A percentile compares a stretch with the other conserved stretches of the same genome.
Evolutionary conservation across 2,113 vertebrate species (phyloP).

Genomic region (Silurus asotus): DNA sequence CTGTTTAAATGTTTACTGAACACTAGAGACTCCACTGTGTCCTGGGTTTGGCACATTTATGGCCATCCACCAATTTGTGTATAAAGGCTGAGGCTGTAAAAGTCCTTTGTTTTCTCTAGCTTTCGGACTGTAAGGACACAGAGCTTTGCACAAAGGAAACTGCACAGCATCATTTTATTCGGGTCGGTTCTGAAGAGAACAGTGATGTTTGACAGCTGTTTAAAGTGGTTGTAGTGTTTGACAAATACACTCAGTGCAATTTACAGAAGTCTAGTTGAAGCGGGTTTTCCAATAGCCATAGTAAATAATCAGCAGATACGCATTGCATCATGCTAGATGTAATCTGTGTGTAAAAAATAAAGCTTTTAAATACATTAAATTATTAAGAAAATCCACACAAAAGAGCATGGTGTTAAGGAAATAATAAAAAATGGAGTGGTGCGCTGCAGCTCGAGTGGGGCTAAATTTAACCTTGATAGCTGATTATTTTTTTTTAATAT

Average conservation of each 20-base stretch:
- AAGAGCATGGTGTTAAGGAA: background rate
- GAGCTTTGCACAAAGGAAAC: constrained; percentile 8
- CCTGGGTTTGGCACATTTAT: constrained; percentile 38
- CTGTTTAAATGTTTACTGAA: constrained; percentile 37
- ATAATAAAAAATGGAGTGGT: background rate
- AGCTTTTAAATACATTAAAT: background rate
- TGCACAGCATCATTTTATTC: background rate
- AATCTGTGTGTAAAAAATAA: background rate
- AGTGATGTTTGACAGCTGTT: constrained; percentile 16
- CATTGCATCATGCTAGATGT: background rate
- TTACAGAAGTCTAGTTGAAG: background rate
- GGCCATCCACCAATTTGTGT: constrained; percentile 8
- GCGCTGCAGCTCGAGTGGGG: background rate
- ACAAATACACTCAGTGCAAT: background rate
- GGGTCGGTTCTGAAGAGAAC: background rate
- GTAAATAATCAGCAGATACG: background rate
- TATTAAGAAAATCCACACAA: background rate
- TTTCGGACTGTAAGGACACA: background rate
- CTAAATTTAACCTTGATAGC: background rate
- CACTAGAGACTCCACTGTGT: constrained; percentile 25
- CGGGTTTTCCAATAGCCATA: background rate
- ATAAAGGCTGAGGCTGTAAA: constrained; percentile 20
- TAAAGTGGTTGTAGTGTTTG: constrained; percentile 28
- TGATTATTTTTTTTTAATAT: background rate
- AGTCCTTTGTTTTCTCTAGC: background rate